Evolutionary conservation across 2,113 vertebrate species (phyloP), one percentile per base, ranked within the genome.

Genomic region (Melanerpes formicivorus): DNA sequence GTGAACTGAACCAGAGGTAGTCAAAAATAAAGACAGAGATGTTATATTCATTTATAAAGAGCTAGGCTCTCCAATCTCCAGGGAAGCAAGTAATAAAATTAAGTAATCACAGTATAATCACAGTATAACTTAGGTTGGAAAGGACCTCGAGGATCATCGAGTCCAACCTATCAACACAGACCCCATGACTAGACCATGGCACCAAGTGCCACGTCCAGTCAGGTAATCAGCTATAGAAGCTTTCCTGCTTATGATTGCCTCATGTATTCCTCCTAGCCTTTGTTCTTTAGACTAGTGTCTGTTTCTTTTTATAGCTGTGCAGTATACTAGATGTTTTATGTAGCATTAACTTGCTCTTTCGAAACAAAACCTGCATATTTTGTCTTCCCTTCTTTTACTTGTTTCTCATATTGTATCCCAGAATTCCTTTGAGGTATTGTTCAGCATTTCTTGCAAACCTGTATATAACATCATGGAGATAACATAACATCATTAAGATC

Each of bases 241-340:
- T 87, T 74, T 91, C 78, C 52, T 91, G 48, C 52, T 90, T 87
- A 34, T 88, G 92, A 90, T 85, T 94, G 48, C 72, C 73, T 93
- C 30, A 7, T 91, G 90, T 90, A 62, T 90, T 94, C 42, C 23
- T 74, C 37, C 32, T 88, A 93, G 64, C 32, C 71, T 93, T 91
- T 91, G 32, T 83, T 91, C 60, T 95, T 82, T 64, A 27, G 50
- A 27, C n/a, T 76, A 70, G 32, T 55, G 22, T 42, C 55, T 67
- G 30, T 91, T 91, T 87, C 48, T 19, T 67, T 93, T 74, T 71
- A 23, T 70, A 80, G 64, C 19, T 71, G 6, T 72, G 37, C 9
- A 1, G 29, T 90, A 17, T 75, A 54, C 76, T 65, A 54, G 25
- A 52, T 71, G 30, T 72, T 91, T 80, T 84, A 5, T 84, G 27